Evolutionary conservation across 2,113 vertebrate genomes (phyloP), one percentile per base, ranked within the genome.

Genomic region (Rhinolophus ferrumequinum): DNA sequence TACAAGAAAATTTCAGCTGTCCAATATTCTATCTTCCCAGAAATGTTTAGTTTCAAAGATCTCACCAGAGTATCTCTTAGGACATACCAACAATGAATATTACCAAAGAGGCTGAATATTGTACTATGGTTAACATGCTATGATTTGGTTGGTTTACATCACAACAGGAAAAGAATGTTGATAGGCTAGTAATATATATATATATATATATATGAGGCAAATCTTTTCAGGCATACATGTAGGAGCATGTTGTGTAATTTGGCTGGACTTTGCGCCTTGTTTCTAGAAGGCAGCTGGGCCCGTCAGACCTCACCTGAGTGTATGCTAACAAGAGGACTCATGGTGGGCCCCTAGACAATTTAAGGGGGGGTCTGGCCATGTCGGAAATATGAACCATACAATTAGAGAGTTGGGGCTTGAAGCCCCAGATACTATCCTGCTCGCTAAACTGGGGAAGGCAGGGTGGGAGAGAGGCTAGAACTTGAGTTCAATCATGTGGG

Each of bases 11-110:
- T 41, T 83, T 72, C 5, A 80, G 58, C 11, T 72, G 56, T 26
- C 6, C 69, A 35, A 94, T 38, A 35, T 35, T 33, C 18, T 56
- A 70, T 67, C 26, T 87, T 88, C 82, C 33, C 80, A 88, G 50
- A 88, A 80, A 93, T 88, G 56, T 75, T 89, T 56, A 86, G 30
- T 73, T 79, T 80, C 56, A 79, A 56, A 86, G 22, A 84, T 87
- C n/a, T 72, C 38, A 84, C 44, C n/a, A 58, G 3, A 87, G 52
- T 58, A 6, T 70, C 9, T 84, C 58, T 67, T 62, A 87, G 28
- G 64, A 80, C 8, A 60, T 5, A 80, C 4, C 7, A 81, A 60
- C 26, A 93, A 76, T 6, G 2, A 79, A 19, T 67, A 62, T 21
- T 69, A 94, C 50, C 38, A 83, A 94, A 88, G 82, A 60, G 6